These are phyloP conservation scores for Acanthaster planci DNA, from an alignment of 35 echinoderm and acorn worm genomes.

Conservation along the genomic window DNA sequence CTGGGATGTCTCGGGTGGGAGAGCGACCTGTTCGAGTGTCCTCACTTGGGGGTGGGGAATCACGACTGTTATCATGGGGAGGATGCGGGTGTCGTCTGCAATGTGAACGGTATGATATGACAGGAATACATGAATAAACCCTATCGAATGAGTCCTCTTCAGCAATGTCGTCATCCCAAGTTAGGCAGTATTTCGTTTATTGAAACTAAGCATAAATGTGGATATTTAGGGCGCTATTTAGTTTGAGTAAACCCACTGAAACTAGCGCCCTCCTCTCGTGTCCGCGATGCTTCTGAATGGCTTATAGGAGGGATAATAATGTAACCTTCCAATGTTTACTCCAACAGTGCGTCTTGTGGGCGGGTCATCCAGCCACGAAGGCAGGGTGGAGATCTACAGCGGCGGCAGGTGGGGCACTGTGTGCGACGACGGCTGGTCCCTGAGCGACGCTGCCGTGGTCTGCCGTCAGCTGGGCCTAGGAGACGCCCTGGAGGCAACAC, in stretches of 20 bases:
- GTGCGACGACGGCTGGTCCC: slow-evolving; percentile 7
- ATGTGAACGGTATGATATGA: slow-evolving; percentile 9
- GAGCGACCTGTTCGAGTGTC: slow-evolving; percentile 32
- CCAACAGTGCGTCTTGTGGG: background rate
- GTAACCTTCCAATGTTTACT: background rate
- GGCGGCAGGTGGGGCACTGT: background rate
- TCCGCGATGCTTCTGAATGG: too few species aligned
- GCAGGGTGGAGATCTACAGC: slow-evolving; percentile 4
- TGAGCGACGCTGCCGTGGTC: background rate
- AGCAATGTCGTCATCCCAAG: too few species aligned
- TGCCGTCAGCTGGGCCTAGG: background rate
- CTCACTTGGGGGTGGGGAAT: slow-evolving; percentile 8
- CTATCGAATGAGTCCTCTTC: too few species aligned
- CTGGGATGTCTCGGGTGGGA: slow-evolving; percentile 38
- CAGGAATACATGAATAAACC: too few species aligned
- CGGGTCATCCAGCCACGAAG: background rate
- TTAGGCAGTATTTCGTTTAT: too few species aligned
- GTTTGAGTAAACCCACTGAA: too few species aligned
- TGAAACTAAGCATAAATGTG: too few species aligned
- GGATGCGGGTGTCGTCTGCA: slow-evolving; percentile 51
- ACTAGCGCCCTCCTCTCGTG: too few species aligned
- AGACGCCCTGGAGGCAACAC: slow-evolving; percentile 11
- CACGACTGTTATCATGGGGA: slow-evolving; percentile 37
- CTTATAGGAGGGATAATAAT: background rate
- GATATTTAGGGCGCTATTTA: too few species aligned